These are phyloP conservation scores for Dryocosmus kuriphilus DNA, from an alignment of 2,888 invertebrate species.

Conservation along the genomic window DNA sequence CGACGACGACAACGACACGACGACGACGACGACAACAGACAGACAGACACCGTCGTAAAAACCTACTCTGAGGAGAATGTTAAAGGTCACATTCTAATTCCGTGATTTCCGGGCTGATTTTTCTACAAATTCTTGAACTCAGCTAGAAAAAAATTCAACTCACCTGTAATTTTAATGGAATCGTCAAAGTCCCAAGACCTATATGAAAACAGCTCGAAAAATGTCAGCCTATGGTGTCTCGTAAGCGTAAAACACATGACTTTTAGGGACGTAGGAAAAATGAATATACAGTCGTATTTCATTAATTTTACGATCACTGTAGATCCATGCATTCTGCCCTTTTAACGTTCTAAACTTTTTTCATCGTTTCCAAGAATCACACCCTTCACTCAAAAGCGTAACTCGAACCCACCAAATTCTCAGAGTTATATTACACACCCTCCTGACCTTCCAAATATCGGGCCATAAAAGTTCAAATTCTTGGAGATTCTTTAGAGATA, in stretches of 20 bases:
- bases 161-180: not conserved
- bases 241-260: not conserved
- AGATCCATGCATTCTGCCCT: not conserved
- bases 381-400: not conserved
- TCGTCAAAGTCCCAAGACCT: not conserved
- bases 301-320: conserved; percentile 20
- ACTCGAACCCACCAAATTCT: conserved; percentile 13
- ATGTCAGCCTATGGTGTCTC: not conserved
- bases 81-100: no score
- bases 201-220: no score
- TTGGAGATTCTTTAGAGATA: no score
- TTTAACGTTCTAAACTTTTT: conserved; percentile 15
- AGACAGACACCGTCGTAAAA: no score
- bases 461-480: not conserved
- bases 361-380: conserved; percentile 11
- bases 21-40: no score
- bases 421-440: conserved; percentile 19
- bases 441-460: not conserved
- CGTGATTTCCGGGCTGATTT: no score
- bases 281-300: conserved; percentile 7
- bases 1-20: no score
- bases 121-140: no score
- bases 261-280: not conserved
- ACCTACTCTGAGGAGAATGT: no score
- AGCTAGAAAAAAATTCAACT: no score